These are phyloP conservation scores for Steinernema feltiae DNA, from an alignment of 1,140 invertebrate species.

Conservation along the genomic window DNA sequence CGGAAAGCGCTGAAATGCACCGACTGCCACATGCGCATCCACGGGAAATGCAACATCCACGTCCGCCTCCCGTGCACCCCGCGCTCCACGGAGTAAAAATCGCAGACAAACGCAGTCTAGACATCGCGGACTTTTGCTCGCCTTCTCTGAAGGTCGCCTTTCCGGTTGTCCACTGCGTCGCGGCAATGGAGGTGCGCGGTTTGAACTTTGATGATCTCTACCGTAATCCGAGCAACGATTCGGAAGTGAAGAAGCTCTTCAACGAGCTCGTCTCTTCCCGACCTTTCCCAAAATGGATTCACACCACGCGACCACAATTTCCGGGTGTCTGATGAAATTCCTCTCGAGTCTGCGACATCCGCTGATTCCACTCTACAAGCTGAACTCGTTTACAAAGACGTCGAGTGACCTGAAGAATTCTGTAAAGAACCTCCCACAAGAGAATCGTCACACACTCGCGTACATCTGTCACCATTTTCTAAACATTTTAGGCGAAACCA, in stretches of 20 bases:
- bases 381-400: no score
- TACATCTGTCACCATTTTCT: not conserved
- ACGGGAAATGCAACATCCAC: not conserved
- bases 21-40: not conserved
- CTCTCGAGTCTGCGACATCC: not conserved
- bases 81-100: not conserved
- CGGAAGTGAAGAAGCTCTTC: not conserved
- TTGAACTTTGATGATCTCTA: not conserved
- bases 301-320: not conserved
- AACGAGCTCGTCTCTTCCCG: not conserved
- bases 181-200: not conserved
- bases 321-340: not conserved
- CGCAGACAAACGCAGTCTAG: not conserved
- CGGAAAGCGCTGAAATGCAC: not conserved
- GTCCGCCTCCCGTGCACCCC: not conserved
- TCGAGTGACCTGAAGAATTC: not conserved
- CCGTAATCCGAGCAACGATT: not conserved
- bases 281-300: not conserved
- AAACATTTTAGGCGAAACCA: not conserved
- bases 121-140: not conserved
- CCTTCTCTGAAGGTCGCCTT: not conserved
- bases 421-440: not conserved
- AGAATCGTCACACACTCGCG: not conserved
- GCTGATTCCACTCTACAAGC: no score
- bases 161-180: not conserved